phyloP scores from a whole-genome alignment of 2,888 invertebrate species.

The Melanostoma mellinum region DNA sequence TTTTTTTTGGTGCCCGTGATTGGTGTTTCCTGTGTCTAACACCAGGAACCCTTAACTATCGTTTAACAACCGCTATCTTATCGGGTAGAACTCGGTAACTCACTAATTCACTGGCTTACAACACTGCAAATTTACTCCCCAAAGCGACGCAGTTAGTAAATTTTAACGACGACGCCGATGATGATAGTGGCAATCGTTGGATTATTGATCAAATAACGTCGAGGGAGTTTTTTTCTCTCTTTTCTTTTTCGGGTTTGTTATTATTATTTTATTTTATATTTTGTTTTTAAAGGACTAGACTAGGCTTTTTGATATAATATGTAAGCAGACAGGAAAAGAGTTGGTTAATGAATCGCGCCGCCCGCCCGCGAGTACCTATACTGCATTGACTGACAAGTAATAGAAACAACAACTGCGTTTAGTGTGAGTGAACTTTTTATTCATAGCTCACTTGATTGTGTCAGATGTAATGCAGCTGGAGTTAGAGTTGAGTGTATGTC shows the following conservation, averaged over 20 bases:
- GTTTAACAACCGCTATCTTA: conserved; percentile 56
- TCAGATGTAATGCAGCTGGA: conserved; percentile 71
- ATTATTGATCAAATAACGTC: conserved; percentile 71
- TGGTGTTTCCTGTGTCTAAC: conserved; percentile 33
- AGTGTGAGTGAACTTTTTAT: conserved; percentile 66
- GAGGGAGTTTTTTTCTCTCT: conserved; percentile 47
- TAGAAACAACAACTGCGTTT: conserved; percentile 51
- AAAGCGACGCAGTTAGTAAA: conserved; percentile 68
- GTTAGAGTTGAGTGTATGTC: conserved; percentile 47
- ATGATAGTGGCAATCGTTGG: conserved; percentile 68
- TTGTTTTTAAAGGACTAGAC: conserved; percentile 31
- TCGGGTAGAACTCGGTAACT: conserved; percentile 51
- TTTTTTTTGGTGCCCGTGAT: conserved; percentile 23
- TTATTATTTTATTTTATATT: conserved; percentile 21
- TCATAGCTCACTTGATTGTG: conserved; percentile 69
- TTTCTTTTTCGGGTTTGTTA: conserved; percentile 76
- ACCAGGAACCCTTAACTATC: conserved; percentile 42
- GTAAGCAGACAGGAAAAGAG: conserved; percentile 13
- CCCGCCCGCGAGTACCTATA: neutral
- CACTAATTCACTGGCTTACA: conserved; percentile 63
- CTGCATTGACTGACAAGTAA: conserved; percentile 65
- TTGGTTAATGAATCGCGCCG: conserved; percentile 54
- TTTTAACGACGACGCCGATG: conserved; percentile 58
- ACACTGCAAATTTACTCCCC: conserved; percentile 68
- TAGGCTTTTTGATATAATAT: conserved; percentile 29